Evolutionary conservation across 2,888 invertebrate species (phyloP).

Genomic region (Portevinia maculata): DNA sequence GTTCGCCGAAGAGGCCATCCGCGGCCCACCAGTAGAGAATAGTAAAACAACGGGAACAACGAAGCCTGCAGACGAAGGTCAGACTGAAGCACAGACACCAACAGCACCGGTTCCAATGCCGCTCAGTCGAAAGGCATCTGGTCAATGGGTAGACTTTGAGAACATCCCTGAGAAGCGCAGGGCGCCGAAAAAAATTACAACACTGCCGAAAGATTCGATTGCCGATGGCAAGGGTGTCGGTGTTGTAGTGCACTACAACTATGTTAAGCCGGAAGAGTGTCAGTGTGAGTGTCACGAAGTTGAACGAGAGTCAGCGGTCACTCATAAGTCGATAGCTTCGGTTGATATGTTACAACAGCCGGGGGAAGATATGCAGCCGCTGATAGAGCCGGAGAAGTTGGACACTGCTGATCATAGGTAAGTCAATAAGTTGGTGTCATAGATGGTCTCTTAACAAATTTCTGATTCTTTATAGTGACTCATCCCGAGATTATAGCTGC

Average conservation of each 20-base stretch:
- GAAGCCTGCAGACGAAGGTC: conserved; percentile 78
- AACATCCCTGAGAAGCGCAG: conserved; percentile 93
- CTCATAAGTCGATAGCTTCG: conserved; percentile 78
- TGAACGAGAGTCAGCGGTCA: conserved; percentile 79
- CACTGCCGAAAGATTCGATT: conserved; percentile 85
- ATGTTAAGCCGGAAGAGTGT: conserved; percentile 94
- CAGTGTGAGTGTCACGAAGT: conserved; percentile 93
- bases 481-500: conserved; percentile 85
- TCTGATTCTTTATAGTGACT: conserved; percentile 82
- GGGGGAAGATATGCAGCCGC: conserved; percentile 84
- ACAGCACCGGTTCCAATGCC: conserved; percentile 72
- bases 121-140: conserved; percentile 80
- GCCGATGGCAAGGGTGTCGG: conserved; percentile 78
- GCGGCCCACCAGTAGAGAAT: conserved; percentile 69
- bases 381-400: conserved; percentile 82
- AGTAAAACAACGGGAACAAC: conserved; percentile 27
- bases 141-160: conserved; percentile 93
- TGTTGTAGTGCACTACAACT: conserved; percentile 86
- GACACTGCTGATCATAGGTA: conserved; percentile 81
- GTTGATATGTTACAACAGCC: conserved; percentile 80
- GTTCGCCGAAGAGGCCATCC: conserved; percentile 86
- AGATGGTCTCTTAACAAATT: not conserved
- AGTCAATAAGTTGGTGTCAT: conserved; percentile 1
- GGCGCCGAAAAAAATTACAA: conserved; percentile 92
- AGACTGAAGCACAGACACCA: conserved; percentile 83